Evolutionary conservation across 2,888 invertebrate genomes (phyloP).

Genomic region (Andrena trimmerana): DNA sequence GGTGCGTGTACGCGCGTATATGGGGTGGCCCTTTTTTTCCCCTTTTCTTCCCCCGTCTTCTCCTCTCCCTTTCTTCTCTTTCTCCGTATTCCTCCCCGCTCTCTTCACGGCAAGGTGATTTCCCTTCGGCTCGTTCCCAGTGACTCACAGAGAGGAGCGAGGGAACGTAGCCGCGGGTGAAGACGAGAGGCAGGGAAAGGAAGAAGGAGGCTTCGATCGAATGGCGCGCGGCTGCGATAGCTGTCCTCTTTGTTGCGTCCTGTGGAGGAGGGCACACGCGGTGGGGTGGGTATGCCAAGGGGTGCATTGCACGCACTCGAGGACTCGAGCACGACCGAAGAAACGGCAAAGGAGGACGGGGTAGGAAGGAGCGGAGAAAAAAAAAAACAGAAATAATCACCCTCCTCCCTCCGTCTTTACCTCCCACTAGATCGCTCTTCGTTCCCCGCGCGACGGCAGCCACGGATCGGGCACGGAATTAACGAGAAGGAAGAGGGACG

Average conservation of each 20-base stretch:
- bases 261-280: background rate
- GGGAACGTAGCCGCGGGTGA: constrained; percentile 40
- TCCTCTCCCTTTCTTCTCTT: background rate
- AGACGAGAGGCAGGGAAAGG: constrained; percentile 29
- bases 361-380: background rate
- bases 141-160: constrained; percentile 64
- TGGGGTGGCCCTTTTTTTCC: constrained; percentile 64
- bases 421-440: background rate
- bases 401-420: constrained; percentile 15
- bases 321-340: constrained; percentile 31
- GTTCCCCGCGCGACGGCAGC: constrained; percentile 25
- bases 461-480: constrained; percentile 35
- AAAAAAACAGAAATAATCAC: constrained; percentile 42
- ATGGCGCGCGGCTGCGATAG: constrained; percentile 37
- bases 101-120: constrained; percentile 73
- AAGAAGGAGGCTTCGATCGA: constrained; percentile 62
- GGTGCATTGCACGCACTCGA: constrained; percentile 17
- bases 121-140: constrained; percentile 69
- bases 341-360: constrained; percentile 40
- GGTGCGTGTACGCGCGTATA: constrained; percentile 63
- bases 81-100: background rate
- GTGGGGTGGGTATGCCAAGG: too few relatives aligned
- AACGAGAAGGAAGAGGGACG: constrained; percentile 23
- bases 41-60: background rate
- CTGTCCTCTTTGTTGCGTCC: constrained; percentile 46